phyloP scores from a whole-genome alignment of 2,797 vertebrate genomes.

The Adelosebastes latens region DNA sequence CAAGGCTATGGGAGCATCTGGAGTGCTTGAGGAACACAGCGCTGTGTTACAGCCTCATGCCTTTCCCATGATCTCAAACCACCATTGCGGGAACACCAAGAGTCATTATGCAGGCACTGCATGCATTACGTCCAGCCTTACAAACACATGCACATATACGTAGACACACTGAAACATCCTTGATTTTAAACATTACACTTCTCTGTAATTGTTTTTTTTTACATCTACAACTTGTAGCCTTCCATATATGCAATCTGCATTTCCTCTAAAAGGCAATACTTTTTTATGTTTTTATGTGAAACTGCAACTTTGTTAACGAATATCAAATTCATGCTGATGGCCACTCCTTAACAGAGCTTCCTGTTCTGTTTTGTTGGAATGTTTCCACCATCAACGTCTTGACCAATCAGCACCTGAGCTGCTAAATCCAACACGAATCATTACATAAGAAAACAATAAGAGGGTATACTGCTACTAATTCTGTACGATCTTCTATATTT shows the following conservation, averaged over 20 bases:
- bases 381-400: constrained; percentile 1
- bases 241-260: neutral
- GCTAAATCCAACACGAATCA: neutral
- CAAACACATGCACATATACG: constrained; percentile 10
- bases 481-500: neutral
- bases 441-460: neutral
- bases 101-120: constrained; percentile 64
- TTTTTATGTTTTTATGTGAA: constrained; percentile 1
- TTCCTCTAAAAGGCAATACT: neutral
- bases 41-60: constrained; percentile 70
- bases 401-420: neutral
- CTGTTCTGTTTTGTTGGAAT: constrained; percentile 26
- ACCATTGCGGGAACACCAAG: constrained; percentile 66
- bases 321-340: neutral
- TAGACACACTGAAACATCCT: neutral
- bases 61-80: constrained; percentile 82
- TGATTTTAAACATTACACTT: neutral
- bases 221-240: neutral
- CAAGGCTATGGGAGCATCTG: constrained; percentile 73
- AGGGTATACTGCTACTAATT: neutral
- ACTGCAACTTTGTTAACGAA: constrained; percentile 9
- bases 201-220: neutral
- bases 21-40: constrained; percentile 63
- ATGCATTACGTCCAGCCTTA: constrained; percentile 22
- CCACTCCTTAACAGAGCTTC: constrained; percentile 37